Base-by-base conservation (phyloP, 1,140 invertebrate genomes). In the Rhopalosiphum padi region DNA sequence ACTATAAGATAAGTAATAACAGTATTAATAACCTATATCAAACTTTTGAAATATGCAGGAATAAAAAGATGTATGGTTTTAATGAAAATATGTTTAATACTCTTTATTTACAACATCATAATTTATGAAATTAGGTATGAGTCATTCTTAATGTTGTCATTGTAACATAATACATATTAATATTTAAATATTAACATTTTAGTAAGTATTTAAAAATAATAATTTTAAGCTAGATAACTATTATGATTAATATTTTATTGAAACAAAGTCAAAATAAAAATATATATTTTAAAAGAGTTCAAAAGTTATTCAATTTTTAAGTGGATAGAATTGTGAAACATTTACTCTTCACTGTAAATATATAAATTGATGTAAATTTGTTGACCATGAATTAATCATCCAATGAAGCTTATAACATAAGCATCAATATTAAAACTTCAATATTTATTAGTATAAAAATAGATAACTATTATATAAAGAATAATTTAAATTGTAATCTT, bases 261-360 rank as follows among this genome's bases (percentile, higher is more conserved):
- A 77, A 77, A 77, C 30, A n/a, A 15, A 77, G 18, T 77, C 30
- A 77, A 77, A 77, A 77, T 77, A n/a, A n/a, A 5, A 77, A 77
- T 77, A 2, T 77, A 77, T n/a, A 35, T 21, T 35, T 77, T n/a
- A 77, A 46, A 46, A 77, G 60, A 77, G n/a, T n/a, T 68, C 55
- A 68, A n/a, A 68, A 68, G 30, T 30, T 68, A 77, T 77, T 77
- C 30, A 35, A 18, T n/a, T 77, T 77, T 77, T 77, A 77, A 77
- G 30, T 77, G 60, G 60, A 77, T 77, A 77, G 60, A 77, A 77
- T 77, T 77, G 60, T 77, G n/a, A 18, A 77, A 77, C 60, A 68
- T n/a, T 68, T 68, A 68, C 60, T n/a, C 60, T 77, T 77, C 60
- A 35, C 30, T n/a, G 60, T 35, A 77, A 77, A 77, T 77, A 77